These are phyloP conservation scores for Chrysemys picta DNA, from an alignment of 2,113 vertebrate species.

Conservation along the genomic window DNA sequence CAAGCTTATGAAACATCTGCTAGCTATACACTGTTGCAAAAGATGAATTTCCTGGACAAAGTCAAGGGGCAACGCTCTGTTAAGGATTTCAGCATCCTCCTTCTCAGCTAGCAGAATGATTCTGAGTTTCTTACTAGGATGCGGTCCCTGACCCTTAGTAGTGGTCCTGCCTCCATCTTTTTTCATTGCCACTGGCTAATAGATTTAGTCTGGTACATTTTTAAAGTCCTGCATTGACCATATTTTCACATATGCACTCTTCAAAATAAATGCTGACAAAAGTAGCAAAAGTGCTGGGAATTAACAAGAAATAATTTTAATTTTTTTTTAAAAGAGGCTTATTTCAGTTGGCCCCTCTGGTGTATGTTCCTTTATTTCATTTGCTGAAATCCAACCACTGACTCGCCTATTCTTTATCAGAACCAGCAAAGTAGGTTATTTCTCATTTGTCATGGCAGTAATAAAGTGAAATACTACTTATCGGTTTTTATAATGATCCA, in stretches of 20 bases:
- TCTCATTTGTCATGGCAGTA: accelerated
- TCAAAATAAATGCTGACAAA: neutral
- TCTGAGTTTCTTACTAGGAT: neutral
- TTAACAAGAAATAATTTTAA: neutral
- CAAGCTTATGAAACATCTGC: neutral
- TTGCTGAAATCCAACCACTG: neutral
- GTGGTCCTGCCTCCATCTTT: constrained; percentile 7
- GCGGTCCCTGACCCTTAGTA: neutral
- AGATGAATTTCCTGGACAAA: neutral
- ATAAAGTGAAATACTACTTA: accelerated
- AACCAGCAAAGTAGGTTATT: neutral
- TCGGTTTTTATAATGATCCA: neutral
- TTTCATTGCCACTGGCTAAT: neutral
- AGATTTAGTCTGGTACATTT: neutral
- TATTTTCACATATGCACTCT: accelerated
- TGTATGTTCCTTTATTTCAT: neutral
- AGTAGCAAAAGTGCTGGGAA: neutral
- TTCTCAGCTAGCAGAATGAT: neutral
- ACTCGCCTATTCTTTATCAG: neutral
- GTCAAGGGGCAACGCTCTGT: neutral
- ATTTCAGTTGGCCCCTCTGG: neutral
- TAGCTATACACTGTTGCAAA: neutral
- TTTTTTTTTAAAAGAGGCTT: too few relatives aligned
- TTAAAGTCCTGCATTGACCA: neutral
- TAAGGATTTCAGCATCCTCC: neutral